Percentiles rank a stretch among this genome's conserved stretches.
Conservation (phyloP, 2,113 vertebrate genomes). For the Zosterops pallidus region DNA sequence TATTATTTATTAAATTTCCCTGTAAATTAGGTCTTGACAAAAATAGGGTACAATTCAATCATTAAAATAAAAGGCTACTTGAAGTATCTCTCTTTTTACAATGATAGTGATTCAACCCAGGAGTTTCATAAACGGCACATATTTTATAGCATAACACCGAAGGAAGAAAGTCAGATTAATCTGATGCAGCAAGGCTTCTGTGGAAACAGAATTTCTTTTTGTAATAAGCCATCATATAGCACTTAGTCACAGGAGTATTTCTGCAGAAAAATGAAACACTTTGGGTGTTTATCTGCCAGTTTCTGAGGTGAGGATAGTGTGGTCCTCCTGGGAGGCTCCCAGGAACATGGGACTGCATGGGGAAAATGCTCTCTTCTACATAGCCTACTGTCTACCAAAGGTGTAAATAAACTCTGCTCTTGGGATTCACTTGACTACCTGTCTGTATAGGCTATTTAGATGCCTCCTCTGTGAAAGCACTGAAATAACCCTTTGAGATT, state of each 20-base stretch:
- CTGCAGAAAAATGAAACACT: neutral
- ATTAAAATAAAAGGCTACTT: neutral
- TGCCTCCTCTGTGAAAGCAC: neutral
- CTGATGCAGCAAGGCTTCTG: neutral
- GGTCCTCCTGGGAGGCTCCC: neutral
- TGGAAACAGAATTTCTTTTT: neutral
- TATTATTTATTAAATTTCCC: neutral
- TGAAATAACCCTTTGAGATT: neutral
- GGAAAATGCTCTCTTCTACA: neutral
- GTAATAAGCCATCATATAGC: neutral
- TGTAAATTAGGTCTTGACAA: neutral
- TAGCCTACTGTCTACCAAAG: neutral
- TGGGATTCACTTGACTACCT: neutral
- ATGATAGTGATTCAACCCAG: neutral
- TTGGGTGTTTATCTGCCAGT: neutral
- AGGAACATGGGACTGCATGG: neutral
- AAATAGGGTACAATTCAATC: neutral
- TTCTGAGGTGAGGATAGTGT: neutral
- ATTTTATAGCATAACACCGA: neutral
- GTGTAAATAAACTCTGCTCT: neutral
- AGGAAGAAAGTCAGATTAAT: neutral
- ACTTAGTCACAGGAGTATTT: neutral
- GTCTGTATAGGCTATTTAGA: neutral
- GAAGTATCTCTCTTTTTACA: neutral
- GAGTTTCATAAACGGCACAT: neutral